These are phyloP conservation scores for Leucopsar rothschildi DNA, from an alignment of 2,113 vertebrate species.

Conservation along the genomic window DNA sequence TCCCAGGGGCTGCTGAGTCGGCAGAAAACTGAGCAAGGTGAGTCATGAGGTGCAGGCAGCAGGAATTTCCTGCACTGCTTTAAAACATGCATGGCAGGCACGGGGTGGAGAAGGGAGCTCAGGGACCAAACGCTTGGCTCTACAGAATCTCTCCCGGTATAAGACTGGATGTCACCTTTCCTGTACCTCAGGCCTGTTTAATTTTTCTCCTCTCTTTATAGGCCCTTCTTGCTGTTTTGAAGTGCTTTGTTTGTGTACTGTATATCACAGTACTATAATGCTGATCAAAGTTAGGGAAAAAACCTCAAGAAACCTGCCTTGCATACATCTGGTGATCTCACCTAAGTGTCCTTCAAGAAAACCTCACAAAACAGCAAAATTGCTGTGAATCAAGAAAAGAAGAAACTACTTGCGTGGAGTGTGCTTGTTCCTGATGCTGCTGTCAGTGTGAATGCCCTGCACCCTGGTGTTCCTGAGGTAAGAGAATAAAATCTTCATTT, in stretches of 20 bases:
- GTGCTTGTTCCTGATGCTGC: background rate
- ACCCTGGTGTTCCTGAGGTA: background rate
- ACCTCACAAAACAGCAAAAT: background rate
- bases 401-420: background rate
- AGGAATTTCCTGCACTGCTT: slow-evolving; percentile 42
- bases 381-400: background rate
- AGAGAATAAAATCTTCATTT: background rate
- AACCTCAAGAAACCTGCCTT: background rate
- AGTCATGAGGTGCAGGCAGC: slow-evolving; percentile 31
- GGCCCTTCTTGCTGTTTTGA: background rate
- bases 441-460: background rate
- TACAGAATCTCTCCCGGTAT: background rate
- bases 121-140: background rate
- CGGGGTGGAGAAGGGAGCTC: background rate
- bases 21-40: slow-evolving; percentile 28
- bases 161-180: background rate
- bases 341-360: background rate
- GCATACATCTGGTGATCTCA: background rate
- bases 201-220: background rate
- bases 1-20: slow-evolving; percentile 35
- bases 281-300: background rate
- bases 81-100: background rate
- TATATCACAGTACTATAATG: background rate
- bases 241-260: background rate
- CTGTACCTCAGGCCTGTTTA: background rate